These are phyloP conservation scores for Ditylenchus weischeri DNA, from an alignment of 2,888 invertebrate genomes.

Conservation along the genomic window DNA sequence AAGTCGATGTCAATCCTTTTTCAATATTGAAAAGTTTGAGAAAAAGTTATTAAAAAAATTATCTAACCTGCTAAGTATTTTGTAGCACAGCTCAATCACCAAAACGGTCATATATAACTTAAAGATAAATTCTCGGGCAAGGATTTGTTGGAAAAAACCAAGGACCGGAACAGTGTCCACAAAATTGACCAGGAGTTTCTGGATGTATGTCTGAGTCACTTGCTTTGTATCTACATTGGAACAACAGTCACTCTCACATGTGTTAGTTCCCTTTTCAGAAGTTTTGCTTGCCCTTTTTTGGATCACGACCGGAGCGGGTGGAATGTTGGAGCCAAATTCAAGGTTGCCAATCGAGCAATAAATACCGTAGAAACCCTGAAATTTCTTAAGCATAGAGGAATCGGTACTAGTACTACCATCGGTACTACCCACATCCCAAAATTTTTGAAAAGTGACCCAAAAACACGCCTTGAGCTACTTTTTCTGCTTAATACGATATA, in stretches of 20 bases:
- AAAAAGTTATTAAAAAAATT: not conserved
- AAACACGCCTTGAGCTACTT: too few relatives aligned
- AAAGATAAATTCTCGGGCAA: conserved; percentile 59
- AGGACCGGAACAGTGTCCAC: too few relatives aligned
- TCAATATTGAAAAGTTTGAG: too few relatives aligned
- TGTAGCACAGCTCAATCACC: conserved; percentile 93
- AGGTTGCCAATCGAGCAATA: conserved; percentile 32
- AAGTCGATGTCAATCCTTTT: not conserved
- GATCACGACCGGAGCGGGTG: too few relatives aligned
- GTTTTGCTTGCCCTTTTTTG: not conserved
- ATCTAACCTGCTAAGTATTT: conserved; percentile 65
- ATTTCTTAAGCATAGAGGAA: not conserved
- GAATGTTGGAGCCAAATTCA: conserved; percentile 17
- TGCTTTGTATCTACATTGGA: too few relatives aligned
- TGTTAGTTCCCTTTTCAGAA: not conserved
- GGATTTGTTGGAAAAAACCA: too few relatives aligned
- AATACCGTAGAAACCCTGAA: conserved; percentile 22
- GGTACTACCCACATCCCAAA: too few relatives aligned
- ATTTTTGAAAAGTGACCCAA: too few relatives aligned
- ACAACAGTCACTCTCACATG: not conserved
- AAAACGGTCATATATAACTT: conserved; percentile 78
- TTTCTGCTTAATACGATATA: too few relatives aligned
- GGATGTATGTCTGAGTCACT: too few relatives aligned
- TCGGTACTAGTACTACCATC: too few relatives aligned
- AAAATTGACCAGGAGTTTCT: too few relatives aligned